Evolutionary conservation across 2,113 vertebrate genomes (phyloP), one percentile per base, ranked within the genome.

Genomic region (Murina feae): DNA sequence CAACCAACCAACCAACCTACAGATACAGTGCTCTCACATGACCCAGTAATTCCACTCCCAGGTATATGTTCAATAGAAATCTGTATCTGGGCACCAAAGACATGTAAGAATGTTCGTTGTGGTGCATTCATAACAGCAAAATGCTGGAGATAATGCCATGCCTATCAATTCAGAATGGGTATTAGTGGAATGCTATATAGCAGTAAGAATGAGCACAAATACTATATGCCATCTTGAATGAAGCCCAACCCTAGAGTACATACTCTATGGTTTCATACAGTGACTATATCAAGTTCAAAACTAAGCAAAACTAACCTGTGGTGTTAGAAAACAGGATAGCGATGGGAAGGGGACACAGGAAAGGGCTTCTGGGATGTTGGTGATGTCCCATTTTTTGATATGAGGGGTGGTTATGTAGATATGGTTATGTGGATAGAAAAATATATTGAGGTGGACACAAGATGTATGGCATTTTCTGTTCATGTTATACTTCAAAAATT

Each of bases 151-250:
- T 1, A 11, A 25, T 2, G n/a, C 78, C 4, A 12, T 4, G 37
- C 11, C 69, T 23, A 25, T 0, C 1, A 4, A 20, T 5, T 23
- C 0, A 13, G 51, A 8, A 16, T 1, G 60, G 30, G 12, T 65
- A 32, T 65, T 8, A 16, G 4, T 0, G 2, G 18, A 18, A 68
- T 1, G 1, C 9, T 7, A 16, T 0, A 0, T 0, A 1, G 88
- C 9, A 6, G 83, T 6, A 32, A 55, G 42, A 5, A 35, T 5
- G 12, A 9, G 6, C 1, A 20, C 2, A 6, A 51, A 4, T 1
- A 2, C 23, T 1, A 7, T 1, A 10, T 20, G 20, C 63, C 63
- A 1, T 0, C 6, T 0, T 14, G 78, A 13, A 9, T 7, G 55
- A 53, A 21, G 47, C 21, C 66, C 60, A 39, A 17, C 4, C 49